Evolutionary conservation across 2,797 vertebrate species (phyloP).

Genomic region (Hippopotamyrus pictus): DNA sequence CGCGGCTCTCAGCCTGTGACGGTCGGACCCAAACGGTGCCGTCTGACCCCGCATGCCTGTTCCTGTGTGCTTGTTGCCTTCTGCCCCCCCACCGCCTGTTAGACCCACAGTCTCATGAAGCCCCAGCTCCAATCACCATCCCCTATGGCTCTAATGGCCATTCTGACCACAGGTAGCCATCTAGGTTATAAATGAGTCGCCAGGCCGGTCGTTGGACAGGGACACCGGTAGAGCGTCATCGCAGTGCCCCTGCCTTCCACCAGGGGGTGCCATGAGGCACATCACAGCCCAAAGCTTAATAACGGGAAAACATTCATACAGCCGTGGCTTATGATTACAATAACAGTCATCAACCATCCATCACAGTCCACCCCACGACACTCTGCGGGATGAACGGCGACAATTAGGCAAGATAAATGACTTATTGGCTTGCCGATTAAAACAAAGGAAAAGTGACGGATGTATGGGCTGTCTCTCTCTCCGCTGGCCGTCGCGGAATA

Average conservation of each 20-base stretch:
- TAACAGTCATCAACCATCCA: neutral
- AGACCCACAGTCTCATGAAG: neutral
- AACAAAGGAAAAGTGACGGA: neutral
- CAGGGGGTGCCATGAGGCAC: neutral
- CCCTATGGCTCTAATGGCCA: neutral
- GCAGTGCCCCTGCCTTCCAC: neutral
- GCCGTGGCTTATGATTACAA: neutral
- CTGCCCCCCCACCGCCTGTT: neutral
- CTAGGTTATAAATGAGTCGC: neutral
- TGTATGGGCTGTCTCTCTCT: neutral
- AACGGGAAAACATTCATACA: neutral
- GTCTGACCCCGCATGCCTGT: neutral
- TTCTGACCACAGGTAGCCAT: neutral
- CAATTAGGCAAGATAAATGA: constrained; percentile 15
- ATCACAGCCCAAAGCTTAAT: neutral
- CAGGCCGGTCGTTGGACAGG: neutral
- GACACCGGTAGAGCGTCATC: neutral
- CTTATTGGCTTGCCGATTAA: neutral
- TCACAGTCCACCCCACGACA: neutral
- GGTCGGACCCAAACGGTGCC: neutral
- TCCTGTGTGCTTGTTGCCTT: neutral
- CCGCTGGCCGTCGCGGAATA: neutral
- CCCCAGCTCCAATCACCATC: neutral
- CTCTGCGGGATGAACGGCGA: neutral
- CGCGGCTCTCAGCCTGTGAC: neutral